Conservation (phyloP, 1,140 invertebrate species). For the Streblospio benedicti region DNA sequence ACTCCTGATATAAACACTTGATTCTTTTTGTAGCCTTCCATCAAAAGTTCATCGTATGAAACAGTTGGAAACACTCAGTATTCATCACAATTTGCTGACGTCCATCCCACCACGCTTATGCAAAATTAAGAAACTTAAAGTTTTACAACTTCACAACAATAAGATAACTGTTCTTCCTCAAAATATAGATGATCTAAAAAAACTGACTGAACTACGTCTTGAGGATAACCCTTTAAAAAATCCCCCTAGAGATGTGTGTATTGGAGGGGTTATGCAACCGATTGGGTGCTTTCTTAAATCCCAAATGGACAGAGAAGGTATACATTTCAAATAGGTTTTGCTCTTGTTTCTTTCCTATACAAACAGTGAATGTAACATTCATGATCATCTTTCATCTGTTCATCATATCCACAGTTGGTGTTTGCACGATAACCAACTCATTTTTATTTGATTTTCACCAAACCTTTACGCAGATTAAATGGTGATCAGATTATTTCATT, state of each 20-base stretch:
- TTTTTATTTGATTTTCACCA: too few relatives aligned
- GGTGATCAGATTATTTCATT: too few relatives aligned
- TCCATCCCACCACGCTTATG: slow-evolving; percentile 31
- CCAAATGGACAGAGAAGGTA: slow-evolving; percentile 39
- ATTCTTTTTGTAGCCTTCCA: too few relatives aligned
- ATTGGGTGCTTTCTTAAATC: slow-evolving; percentile 40
- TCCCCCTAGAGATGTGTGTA: slow-evolving; percentile 41
- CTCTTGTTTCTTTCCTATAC: not conserved
- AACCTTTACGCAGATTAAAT: too few relatives aligned
- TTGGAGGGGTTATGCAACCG: slow-evolving; percentile 39
- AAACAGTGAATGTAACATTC: too few relatives aligned
- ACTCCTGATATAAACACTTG: too few relatives aligned
- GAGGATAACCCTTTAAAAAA: slow-evolving; percentile 40
- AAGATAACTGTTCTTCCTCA: slow-evolving; percentile 30
- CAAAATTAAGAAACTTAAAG: slow-evolving; percentile 27
- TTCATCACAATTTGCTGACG: slow-evolving; percentile 33
- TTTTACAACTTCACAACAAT: slow-evolving; percentile 40
- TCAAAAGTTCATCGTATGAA: slow-evolving; percentile 29
- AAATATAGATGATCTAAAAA: slow-evolving; percentile 33
- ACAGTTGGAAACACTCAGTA: slow-evolving; percentile 30
- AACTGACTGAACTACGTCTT: slow-evolving; percentile 35
- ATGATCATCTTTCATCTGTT: too few relatives aligned
- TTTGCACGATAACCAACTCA: too few relatives aligned
- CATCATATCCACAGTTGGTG: too few relatives aligned
- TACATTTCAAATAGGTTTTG: not conserved